Evolutionary conservation across 2,888 invertebrate genomes (phyloP).

Genomic region (Siphlonurus alternatus): DNA sequence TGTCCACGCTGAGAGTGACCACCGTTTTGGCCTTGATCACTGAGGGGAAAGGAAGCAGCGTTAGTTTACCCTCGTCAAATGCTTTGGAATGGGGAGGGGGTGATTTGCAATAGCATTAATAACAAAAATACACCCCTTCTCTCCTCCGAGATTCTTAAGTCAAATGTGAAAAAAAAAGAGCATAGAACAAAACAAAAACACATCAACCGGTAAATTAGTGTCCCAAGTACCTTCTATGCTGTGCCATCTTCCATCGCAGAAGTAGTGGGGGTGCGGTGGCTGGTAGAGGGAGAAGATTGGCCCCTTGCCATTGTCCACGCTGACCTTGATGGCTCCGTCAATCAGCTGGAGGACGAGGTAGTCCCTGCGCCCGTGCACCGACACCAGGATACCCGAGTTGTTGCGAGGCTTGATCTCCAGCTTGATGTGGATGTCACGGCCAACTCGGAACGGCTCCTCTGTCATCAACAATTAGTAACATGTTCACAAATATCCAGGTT

Average conservation of each 20-base stretch:
- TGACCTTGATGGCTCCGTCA: conserved; percentile 67
- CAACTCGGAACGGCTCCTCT: conserved; percentile 63
- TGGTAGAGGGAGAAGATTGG: conserved; percentile 56
- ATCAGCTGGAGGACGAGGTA: conserved; percentile 75
- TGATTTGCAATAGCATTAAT: too few relatives aligned
- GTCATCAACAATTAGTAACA: conserved; percentile 16
- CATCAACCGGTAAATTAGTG: too few relatives aligned
- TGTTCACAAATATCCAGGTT: too few relatives aligned
- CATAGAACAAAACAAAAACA: too few relatives aligned
- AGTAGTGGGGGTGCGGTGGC: conserved; percentile 42
- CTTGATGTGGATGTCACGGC: conserved; percentile 55
- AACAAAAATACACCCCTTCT: too few relatives aligned
- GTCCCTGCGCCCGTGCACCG: conserved; percentile 68
- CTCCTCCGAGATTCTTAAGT: too few relatives aligned
- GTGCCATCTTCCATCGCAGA: conserved; percentile 96
- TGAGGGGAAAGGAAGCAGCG: too few relatives aligned
- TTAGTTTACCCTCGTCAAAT: too few relatives aligned
- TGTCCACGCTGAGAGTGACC: conserved; percentile 74
- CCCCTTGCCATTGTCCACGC: conserved; percentile 70
- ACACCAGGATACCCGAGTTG: conserved; percentile 66
- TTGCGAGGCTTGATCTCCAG: conserved; percentile 78
- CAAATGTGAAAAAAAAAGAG: too few relatives aligned
- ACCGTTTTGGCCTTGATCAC: conserved; percentile 83
- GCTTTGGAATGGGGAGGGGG: too few relatives aligned
- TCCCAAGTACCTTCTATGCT: conserved; percentile 63